Evolutionary conservation across 2,888 invertebrate genomes (phyloP).

Genomic region (Metopia argyrocephala): DNA sequence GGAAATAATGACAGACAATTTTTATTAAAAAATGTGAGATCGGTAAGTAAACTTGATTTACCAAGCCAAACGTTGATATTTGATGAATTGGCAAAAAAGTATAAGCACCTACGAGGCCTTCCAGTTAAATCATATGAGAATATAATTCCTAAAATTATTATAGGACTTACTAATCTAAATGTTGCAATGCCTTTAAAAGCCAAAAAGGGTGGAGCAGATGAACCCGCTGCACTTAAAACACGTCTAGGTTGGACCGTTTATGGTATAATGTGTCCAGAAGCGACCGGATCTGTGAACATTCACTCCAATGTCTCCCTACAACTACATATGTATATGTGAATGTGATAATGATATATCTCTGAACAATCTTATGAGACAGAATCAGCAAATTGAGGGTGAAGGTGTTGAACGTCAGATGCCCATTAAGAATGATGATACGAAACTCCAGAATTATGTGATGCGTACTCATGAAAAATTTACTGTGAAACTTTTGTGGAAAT

Average conservation of each 20-base stretch:
- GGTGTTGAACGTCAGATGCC: too few species aligned
- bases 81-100: conserved; percentile 31
- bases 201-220: conserved; percentile 47
- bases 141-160: conserved; percentile 49
- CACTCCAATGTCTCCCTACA: conserved; percentile 6
- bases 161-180: conserved; percentile 54
- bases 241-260: conserved; percentile 57
- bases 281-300: neutral
- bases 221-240: conserved; percentile 54
- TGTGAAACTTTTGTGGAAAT: too few species aligned
- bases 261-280: neutral
- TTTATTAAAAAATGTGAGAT: conserved; percentile 35
- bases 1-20: conserved; percentile 1
- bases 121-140: conserved; percentile 47
- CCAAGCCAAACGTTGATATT: conserved; percentile 44
- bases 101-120: conserved; percentile 51
- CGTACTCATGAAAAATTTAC: too few species aligned
- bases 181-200: conserved; percentile 51
- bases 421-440: conserved; percentile 11
- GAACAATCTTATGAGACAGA: conserved; percentile 51
- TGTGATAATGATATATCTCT: too few species aligned
- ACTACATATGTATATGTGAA: conserved; percentile 56
- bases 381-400: conserved; percentile 28
- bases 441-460: conserved; percentile 18
- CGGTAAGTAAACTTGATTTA: conserved; percentile 49